These are phyloP conservation scores for Ophioninae sp. DNA, from an alignment of 2,888 invertebrate genomes.

Conservation along the genomic window DNA sequence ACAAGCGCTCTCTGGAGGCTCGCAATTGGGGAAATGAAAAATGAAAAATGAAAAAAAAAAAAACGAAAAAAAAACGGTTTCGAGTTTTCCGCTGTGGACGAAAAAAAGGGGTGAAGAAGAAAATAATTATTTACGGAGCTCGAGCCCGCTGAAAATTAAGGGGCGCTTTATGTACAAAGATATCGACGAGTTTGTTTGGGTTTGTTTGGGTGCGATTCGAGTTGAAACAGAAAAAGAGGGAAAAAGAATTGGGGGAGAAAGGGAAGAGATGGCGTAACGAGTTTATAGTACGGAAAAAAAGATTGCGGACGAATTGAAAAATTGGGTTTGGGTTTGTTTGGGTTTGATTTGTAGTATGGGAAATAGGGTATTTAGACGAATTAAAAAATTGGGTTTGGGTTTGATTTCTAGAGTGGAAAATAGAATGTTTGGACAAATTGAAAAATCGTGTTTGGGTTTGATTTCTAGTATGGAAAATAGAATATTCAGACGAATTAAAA, in stretches of 20 bases:
- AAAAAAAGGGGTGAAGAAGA: slow-evolving; percentile 3
- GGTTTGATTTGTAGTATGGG: too few species aligned
- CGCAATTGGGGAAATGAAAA: slow-evolving; percentile 40
- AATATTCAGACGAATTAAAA: too few species aligned
- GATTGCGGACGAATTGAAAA: too few species aligned
- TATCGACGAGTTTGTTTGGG: slow-evolving; percentile 23
- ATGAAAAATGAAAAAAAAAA: neutral
- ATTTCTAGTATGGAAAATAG: too few species aligned
- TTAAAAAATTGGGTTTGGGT: too few species aligned
- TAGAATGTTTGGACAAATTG: too few species aligned
- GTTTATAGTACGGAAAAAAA: too few species aligned
- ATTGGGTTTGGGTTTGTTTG: too few species aligned
- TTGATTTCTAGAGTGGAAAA: too few species aligned
- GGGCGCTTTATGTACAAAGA: slow-evolving; percentile 56
- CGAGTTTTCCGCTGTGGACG: neutral
- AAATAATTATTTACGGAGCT: slow-evolving; percentile 16
- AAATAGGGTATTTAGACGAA: too few species aligned
- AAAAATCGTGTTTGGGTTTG: too few species aligned
- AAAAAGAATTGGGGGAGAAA: neutral
- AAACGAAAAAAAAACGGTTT: neutral
- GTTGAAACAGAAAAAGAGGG: neutral
- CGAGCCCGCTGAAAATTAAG: slow-evolving; percentile 43
- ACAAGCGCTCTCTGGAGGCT: slow-evolving; percentile 17
- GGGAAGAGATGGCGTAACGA: too few species aligned
- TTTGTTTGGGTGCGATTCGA: slow-evolving; percentile 4